Conservation (phyloP, 2,888 invertebrate genomes). For the Parnassius mnemosyne region DNA sequence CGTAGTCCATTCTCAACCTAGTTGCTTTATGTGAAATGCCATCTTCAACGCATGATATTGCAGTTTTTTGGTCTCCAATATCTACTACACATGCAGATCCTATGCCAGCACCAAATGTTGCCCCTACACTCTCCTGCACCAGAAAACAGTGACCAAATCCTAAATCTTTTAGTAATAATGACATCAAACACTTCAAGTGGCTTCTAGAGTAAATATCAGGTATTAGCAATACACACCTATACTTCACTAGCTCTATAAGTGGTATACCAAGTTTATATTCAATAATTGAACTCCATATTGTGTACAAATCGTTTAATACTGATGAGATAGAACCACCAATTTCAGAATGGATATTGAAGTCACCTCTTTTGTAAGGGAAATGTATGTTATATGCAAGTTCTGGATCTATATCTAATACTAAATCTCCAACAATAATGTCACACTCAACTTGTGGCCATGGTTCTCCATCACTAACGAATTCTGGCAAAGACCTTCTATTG, state of each 20-base stretch:
- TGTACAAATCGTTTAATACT: constrained; percentile 90
- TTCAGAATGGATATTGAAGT: constrained; percentile 90
- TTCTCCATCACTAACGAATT: constrained; percentile 79
- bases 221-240: constrained; percentile 92
- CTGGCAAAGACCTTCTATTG: constrained; percentile 89
- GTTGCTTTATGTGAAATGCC: constrained; percentile 95
- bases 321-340: constrained; percentile 93
- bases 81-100: constrained; percentile 95
- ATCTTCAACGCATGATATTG: constrained; percentile 97
- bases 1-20: constrained; percentile 91
- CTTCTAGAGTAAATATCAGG: constrained; percentile 94
- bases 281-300: constrained; percentile 93
- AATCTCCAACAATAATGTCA: constrained; percentile 87
- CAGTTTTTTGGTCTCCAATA: constrained; percentile 97
- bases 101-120: constrained; percentile 75
- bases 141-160: constrained; percentile 93
- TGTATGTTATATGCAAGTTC: constrained; percentile 90
- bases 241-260: constrained; percentile 85
- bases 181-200: constrained; percentile 91
- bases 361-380: constrained; percentile 93
- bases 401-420: constrained; percentile 85
- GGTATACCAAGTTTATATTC: constrained; percentile 88
- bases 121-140: constrained; percentile 84
- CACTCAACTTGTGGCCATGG: constrained; percentile 83
- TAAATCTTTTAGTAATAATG: constrained; percentile 88